Evolutionary conservation across 2,888 invertebrate species (phyloP), one percentile per base, ranked within the genome.

Genomic region (Caenorhabditis sp.): DNA sequence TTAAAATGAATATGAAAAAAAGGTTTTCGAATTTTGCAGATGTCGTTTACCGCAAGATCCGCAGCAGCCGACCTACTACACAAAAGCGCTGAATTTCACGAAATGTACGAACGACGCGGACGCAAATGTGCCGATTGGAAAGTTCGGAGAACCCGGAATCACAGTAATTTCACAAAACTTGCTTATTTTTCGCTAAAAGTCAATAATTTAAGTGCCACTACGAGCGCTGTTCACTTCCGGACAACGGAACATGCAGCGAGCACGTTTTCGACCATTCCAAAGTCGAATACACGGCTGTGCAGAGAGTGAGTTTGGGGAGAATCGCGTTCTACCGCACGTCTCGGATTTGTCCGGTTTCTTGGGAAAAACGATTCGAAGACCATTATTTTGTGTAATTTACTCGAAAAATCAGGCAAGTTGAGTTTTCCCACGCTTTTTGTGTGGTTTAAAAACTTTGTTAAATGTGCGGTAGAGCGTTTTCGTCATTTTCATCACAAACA

Each of bases 211-310:
- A 81, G 78, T 82, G 82, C 26, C 53, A 65, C 37, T 82, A 82
- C 46, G 78, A 71, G 5, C 27, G 62, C 9, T 75, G 77, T 35
- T 13, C 43, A 20, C 45, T 39, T 48, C 35, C 66, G 17, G 17
- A 52, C 22, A 61, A 75, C 20, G 58, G 30, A 6, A 63, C 43
- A 1, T 82, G 82, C 50, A 20, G 66, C 17, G 77, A 83, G 7
- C 84, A 79, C 46, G 79, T 87, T 26, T 88, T 83, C 58, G 85
- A 88, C 59, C 78, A 77, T n/a, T 78, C 82, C 1, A 71, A 79
- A 48, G 85, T 86, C 17, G 75, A 77, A 24, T 80, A 83, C 50
- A 81, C 88, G 6, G 88, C 88, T 11, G 65, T 86, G 13, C 81
- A 87, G 26, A 78, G 84, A 50, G 87, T 87, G 43, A 62, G 78